These are phyloP conservation scores for Eutolmus rufibarbis DNA, from an alignment of 2,888 invertebrate species.

Conservation along the genomic window DNA sequence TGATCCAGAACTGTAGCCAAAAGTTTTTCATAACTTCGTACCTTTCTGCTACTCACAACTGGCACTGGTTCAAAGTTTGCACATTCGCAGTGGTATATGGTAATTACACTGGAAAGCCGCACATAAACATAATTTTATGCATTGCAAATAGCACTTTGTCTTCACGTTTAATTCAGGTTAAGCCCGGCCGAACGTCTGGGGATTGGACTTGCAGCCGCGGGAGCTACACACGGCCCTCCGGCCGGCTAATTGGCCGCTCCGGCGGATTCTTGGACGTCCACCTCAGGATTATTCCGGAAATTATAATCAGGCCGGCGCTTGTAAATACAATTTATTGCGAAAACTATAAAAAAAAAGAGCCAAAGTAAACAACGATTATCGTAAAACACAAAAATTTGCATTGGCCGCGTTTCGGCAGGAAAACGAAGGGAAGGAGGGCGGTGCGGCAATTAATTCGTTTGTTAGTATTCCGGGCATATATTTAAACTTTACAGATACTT, in stretches of 20 bases:
- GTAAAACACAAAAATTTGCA: conserved; percentile 23
- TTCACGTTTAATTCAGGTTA: conserved; percentile 35
- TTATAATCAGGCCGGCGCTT: conserved; percentile 14
- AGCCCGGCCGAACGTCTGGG: conserved; percentile 12
- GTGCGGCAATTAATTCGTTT: conserved; percentile 1
- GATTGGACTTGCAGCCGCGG: not conserved
- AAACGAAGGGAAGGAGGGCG: not conserved
- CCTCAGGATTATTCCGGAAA: conserved; percentile 21
- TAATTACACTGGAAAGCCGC: conserved; percentile 37
- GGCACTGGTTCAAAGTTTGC: conserved; percentile 40
- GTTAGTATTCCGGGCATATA: conserved; percentile 1
- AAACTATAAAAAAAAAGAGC: conserved; percentile 29
- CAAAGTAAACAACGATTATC: conserved; percentile 33
- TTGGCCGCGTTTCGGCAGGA: not conserved
- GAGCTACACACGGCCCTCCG: not conserved
- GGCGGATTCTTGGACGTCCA: conserved; percentile 20
- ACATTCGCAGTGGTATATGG: conserved; percentile 40
- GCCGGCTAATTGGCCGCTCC: conserved; percentile 21
- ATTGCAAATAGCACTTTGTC: conserved; percentile 39
- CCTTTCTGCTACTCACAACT: conserved; percentile 31
- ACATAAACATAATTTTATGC: conserved; percentile 39
- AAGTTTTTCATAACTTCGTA: conserved; percentile 33
- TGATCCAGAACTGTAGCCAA: conserved; percentile 26
- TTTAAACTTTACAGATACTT: conserved; percentile 3
- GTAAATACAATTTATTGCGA: conserved; percentile 31